A percentile compares a stretch with the other conserved stretches of the same genome.
phyloP scores from a whole-genome alignment of 2,888 invertebrate species.

The Myopa tessellatipennis region DNA sequence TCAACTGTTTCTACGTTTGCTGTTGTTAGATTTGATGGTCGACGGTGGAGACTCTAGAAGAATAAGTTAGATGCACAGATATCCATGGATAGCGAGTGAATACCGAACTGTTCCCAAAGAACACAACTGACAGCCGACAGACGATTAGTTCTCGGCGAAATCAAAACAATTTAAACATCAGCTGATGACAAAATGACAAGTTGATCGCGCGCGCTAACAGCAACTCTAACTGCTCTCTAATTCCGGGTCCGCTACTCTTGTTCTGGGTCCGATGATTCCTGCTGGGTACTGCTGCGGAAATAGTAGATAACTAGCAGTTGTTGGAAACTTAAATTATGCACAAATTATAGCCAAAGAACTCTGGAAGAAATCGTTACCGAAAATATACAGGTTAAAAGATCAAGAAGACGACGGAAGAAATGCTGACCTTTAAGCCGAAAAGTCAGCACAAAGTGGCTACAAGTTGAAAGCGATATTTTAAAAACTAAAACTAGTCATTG shows the following conservation, averaged over 20 bases:
- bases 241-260: background rate
- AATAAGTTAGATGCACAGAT: conserved; percentile 9
- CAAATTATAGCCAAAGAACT: background rate
- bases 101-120: conserved; percentile 16
- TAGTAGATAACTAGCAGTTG: background rate
- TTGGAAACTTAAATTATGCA: conserved; percentile 3
- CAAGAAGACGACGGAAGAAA: too few species aligned
- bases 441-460: too few species aligned
- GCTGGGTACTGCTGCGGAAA: background rate
- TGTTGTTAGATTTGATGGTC: background rate
- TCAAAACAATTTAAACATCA: conserved; percentile 32
- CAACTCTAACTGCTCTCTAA: background rate
- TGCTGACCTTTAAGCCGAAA: too few species aligned
- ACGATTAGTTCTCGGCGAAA: conserved; percentile 26
- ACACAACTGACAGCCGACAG: conserved; percentile 3
- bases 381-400: too few species aligned
- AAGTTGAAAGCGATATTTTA: too few species aligned
- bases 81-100: background rate
- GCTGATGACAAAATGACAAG: conserved; percentile 31
- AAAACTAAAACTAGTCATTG: too few species aligned
- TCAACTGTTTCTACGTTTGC: background rate
- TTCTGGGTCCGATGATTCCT: background rate
- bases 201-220: conserved; percentile 13
- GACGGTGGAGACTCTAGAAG: background rate
- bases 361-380: too few species aligned